Evolutionary conservation across 2,888 invertebrate species (phyloP).

Genomic region (Cenopis cana): DNA sequence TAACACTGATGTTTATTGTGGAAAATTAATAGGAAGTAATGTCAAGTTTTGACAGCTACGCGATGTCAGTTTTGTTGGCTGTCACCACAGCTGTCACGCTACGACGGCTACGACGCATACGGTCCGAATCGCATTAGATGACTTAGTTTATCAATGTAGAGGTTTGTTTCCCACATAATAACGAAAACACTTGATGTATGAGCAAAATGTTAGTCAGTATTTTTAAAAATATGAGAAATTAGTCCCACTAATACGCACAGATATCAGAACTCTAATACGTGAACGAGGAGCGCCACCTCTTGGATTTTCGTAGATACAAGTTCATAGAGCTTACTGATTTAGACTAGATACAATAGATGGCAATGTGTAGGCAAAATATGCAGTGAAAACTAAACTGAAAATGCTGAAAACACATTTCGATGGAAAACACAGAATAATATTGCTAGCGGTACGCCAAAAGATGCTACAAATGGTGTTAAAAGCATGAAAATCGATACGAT

Average conservation of each 20-base stretch:
- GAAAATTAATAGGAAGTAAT: constrained; percentile 29
- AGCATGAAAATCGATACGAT: too few relatives aligned
- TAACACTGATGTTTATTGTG: constrained; percentile 50
- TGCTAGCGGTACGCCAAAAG: too few relatives aligned
- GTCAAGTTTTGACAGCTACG: constrained; percentile 22
- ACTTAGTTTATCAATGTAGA: too few relatives aligned
- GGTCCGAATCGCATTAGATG: constrained; percentile 8
- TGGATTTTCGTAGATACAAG: not conserved
- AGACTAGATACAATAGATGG: not conserved
- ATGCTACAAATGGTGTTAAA: too few relatives aligned
- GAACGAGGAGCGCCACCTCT: not conserved
- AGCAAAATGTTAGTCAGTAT: too few relatives aligned
- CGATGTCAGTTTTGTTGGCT: constrained; percentile 21
- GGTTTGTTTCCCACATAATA: too few relatives aligned
- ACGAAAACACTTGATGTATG: too few relatives aligned
- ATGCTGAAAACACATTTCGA: too few relatives aligned
- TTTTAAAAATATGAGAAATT: too few relatives aligned
- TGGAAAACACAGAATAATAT: too few relatives aligned
- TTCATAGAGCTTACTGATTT: not conserved
- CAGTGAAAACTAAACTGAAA: not conserved
- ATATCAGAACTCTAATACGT: too few relatives aligned
- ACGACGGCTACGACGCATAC: constrained; percentile 2
- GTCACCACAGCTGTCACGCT: constrained; percentile 10
- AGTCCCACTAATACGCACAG: too few relatives aligned
- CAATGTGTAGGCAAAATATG: not conserved